Evolutionary conservation across 2,888 invertebrate species (phyloP).

Genomic region (Troides oblongomaculatus): DNA sequence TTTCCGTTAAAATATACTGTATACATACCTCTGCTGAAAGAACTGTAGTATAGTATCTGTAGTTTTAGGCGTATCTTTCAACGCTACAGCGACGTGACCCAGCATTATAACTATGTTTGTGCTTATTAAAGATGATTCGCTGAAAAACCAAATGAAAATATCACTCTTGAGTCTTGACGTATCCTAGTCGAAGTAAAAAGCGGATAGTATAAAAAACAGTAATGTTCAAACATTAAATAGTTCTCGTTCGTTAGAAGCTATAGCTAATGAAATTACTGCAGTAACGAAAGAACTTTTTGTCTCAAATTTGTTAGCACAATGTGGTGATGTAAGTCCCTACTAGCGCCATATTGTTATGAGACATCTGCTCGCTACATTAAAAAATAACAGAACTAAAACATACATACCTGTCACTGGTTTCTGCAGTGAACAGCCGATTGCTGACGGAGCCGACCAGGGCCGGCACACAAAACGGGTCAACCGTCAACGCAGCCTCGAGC

Average conservation of each 20-base stretch:
- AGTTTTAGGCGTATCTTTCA: conserved; percentile 95
- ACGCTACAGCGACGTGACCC: conserved; percentile 96
- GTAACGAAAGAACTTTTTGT: too few species aligned
- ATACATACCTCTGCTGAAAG: conserved; percentile 88
- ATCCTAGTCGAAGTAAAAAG: too few species aligned
- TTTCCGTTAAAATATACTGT: too few species aligned
- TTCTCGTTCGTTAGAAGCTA: too few species aligned
- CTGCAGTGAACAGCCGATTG: conserved; percentile 95
- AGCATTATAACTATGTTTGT: conserved; percentile 98
- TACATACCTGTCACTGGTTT: conserved; percentile 90
- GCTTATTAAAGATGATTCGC: conserved; percentile 94
- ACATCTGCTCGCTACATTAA: too few species aligned
- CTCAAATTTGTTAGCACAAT: too few species aligned
- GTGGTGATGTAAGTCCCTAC: too few species aligned
- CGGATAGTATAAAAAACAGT: too few species aligned
- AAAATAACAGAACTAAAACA: background rate
- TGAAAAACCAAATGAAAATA: conserved; percentile 52
- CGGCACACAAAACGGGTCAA: conserved; percentile 95
- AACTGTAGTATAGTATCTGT: conserved; percentile 97
- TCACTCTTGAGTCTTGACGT: background rate
- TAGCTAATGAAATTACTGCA: too few species aligned
- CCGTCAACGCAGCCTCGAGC: conserved; percentile 91
- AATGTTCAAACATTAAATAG: too few species aligned
- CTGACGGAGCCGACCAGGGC: conserved; percentile 98
- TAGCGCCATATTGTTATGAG: too few species aligned